Conservation (phyloP, 2,113 vertebrate genomes). For the Atherinomorus stipes region DNA sequence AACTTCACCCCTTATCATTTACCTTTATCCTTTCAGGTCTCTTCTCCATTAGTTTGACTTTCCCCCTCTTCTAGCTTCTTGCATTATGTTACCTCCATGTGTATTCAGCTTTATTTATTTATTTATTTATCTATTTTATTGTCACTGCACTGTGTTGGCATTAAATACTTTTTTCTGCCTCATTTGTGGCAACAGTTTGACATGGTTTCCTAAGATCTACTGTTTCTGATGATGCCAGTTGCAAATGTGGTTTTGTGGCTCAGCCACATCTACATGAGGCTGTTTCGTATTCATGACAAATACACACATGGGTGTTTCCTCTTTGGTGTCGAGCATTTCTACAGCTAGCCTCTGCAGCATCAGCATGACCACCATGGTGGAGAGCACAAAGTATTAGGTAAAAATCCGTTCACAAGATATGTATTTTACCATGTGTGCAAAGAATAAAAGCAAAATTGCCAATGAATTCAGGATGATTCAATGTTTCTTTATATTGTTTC, state of each 20-base stretch:
- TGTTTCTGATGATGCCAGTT: not conserved
- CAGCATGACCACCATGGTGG: not conserved
- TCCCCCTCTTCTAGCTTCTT: slow-evolving; percentile 1
- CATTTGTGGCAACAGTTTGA: not conserved
- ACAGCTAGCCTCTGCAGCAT: not conserved
- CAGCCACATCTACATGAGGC: not conserved
- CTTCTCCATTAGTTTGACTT: not conserved
- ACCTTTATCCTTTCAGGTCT: not conserved
- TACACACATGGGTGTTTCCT: not conserved
- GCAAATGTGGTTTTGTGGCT: not conserved
- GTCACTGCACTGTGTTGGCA: not conserved
- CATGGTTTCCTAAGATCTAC: not conserved
- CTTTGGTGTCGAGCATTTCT: not conserved
- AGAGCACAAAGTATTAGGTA: not conserved
- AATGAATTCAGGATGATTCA: slow-evolving; percentile 33
- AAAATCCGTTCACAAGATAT: not conserved
- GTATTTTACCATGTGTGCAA: not conserved
- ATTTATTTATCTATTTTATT: not conserved
- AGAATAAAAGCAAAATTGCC: not conserved
- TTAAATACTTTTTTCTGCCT: not conserved
- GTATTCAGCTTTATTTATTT: too few species aligned
- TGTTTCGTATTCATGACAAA: not conserved
- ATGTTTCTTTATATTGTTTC: slow-evolving; percentile 37
- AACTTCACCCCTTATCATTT: not conserved
- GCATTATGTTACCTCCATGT: not conserved